These are phyloP conservation scores for Watsonalla cultraria DNA, from an alignment of 2,888 invertebrate genomes.

Conservation along the genomic window DNA sequence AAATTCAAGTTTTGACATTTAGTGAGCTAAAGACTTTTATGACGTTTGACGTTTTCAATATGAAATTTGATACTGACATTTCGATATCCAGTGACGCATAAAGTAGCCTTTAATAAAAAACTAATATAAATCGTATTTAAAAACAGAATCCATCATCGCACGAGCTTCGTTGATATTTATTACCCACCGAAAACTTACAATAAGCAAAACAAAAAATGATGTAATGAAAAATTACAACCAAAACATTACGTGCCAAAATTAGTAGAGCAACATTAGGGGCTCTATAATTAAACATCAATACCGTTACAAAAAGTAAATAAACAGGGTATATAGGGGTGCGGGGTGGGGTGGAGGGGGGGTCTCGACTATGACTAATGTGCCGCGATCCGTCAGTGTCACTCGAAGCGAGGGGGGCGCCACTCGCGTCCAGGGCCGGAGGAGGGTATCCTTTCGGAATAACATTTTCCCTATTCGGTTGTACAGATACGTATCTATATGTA, in stretches of 20 bases:
- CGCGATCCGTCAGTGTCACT: conserved; percentile 84
- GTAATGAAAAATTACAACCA: conserved; percentile 58
- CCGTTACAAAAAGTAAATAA: conserved; percentile 79
- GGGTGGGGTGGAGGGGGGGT: conserved; percentile 55
- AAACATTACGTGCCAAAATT: conserved; percentile 66
- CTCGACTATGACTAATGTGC: conserved; percentile 83
- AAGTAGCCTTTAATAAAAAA: neutral
- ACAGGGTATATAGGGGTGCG: conserved; percentile 70
- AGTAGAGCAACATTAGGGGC: conserved; percentile 63
- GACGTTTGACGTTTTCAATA: too few species aligned
- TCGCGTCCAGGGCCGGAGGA: conserved; percentile 65
- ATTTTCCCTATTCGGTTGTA: conserved; percentile 59
- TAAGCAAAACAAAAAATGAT: conserved; percentile 30
- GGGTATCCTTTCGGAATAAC: conserved; percentile 68
- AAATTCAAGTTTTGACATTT: too few species aligned
- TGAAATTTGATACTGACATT: too few species aligned
- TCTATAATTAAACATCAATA: conserved; percentile 79
- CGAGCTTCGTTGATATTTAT: too few species aligned
- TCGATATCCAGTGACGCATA: neutral
- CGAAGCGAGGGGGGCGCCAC: conserved; percentile 66
- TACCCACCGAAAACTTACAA: conserved; percentile 10
- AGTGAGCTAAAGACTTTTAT: too few species aligned
- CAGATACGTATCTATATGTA: conserved; percentile 70
- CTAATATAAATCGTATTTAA: neutral
- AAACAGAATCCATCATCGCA: neutral